Evolutionary conservation across 2,797 vertebrate genomes (phyloP).

Genomic region (Semaprochilodus insignis): DNA sequence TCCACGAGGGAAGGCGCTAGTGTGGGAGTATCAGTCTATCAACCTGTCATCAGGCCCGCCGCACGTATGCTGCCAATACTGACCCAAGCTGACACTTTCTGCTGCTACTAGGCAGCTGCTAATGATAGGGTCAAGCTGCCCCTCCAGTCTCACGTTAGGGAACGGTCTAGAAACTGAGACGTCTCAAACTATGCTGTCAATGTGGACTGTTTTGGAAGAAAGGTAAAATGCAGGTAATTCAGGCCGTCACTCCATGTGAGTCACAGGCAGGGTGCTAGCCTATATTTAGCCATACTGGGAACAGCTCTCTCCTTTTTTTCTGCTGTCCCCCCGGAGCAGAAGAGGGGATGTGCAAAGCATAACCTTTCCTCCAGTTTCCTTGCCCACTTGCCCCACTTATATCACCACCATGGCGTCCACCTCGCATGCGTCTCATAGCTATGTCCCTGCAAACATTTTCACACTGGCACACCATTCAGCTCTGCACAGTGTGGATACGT

Average conservation of each 20-base stretch:
- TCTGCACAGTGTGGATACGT: constrained; percentile 62
- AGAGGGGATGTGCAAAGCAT: constrained; percentile 68
- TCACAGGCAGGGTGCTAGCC: constrained; percentile 41
- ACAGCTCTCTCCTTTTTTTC: constrained; percentile 59
- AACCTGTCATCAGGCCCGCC: constrained; percentile 42
- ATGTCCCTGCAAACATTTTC: constrained; percentile 47
- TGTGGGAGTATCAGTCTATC: constrained; percentile 50
- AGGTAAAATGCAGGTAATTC: neutral
- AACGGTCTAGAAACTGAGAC: neutral
- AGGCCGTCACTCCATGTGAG: neutral
- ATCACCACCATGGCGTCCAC: constrained; percentile 70
- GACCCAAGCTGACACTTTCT: constrained; percentile 26
- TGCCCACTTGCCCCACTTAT: constrained; percentile 73
- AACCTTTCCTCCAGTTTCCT: constrained; percentile 85
- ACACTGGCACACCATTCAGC: constrained; percentile 37
- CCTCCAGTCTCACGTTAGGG: neutral
- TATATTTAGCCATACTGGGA: constrained; percentile 74
- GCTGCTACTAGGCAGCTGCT: neutral
- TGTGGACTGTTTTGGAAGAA: neutral
- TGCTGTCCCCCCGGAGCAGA: constrained; percentile 62
- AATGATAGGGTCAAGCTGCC: neutral
- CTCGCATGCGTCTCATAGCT: constrained; percentile 59
- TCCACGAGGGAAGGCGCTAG: constrained; percentile 38
- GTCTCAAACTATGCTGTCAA: neutral
- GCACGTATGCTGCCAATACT: constrained; percentile 16